Conservation (phyloP, 2,797 vertebrate species). For the Merluccius polli region DNA sequence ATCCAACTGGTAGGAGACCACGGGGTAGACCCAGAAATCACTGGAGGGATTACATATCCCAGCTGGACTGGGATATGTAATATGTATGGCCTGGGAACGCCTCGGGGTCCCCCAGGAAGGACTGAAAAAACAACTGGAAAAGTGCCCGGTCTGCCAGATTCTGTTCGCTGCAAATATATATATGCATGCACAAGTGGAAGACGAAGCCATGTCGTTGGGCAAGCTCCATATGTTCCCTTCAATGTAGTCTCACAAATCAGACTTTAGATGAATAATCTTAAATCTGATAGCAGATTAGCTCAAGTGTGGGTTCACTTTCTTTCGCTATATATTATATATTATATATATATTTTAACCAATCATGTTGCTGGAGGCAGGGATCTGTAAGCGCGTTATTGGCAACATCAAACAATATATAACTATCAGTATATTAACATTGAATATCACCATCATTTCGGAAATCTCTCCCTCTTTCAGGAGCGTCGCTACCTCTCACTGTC, state of each 20-base stretch:
- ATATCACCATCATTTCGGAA: background rate
- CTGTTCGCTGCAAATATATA: background rate
- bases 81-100: no score
- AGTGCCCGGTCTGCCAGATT: no score
- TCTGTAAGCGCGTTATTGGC: background rate
- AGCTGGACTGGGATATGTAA: no score
- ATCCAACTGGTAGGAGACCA: no score
- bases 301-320: background rate
- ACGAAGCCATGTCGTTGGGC: background rate
- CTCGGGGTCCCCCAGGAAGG: no score
- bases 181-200: background rate
- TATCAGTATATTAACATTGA: background rate
- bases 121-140: no score
- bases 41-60: no score
- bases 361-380: background rate
- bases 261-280: no score
- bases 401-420: background rate
- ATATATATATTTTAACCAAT: background rate
- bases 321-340: background rate
- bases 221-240: background rate
- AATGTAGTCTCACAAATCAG: no score
- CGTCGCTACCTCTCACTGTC: slow-evolving; percentile 81
- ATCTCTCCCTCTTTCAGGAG: slow-evolving; percentile 68
- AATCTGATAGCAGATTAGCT: background rate
- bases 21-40: no score